Base-by-base conservation (phyloP, 2,888 invertebrate genomes). In the Aspidiotus destructor region DNA sequence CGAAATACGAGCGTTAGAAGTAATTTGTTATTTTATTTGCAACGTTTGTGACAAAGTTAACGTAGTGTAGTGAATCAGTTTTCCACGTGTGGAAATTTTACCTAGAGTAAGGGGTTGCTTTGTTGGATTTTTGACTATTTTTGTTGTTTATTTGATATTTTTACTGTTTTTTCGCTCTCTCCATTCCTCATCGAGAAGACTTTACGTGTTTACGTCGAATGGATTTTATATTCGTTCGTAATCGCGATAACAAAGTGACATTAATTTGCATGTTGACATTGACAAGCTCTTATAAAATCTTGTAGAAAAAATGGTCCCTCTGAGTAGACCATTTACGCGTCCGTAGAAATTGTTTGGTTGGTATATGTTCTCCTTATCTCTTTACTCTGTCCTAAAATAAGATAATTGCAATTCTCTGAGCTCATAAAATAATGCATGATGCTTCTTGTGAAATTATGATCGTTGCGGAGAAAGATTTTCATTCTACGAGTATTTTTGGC, bases 21-120 rank as follows among this genome's bases (percentile, higher is more conserved):
- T 69, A 69, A 62, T 57, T 69, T 57, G 61, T 41, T 62, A 69
- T 69, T 69, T 69, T 42, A 68, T 65, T 65, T 65, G 65, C 65
- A 65, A 58, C 48, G 57, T 65, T 65, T 65, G 65, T 48, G 65
- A 65, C 58, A 65, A 65, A 65, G 65, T 65, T 65, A 65, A 65
- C 52, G 65, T 65, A 65, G 65, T 65, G 17, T 65, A 65, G 65
- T 58, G 15, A 28, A 10, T 40, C 8, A 2, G 13, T 58, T 58
- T 58, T 16, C 16, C 17, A 3, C 17, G 1, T 5, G 53, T 63
- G 28, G 28, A 28, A 28, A 28, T 48, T 13, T 48, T 48, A 13
- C 48, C 48, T 48, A 48, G n/a, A 11, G 48, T 48, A 48, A 48
- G 11, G 48, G 48, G 2, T n/a, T 44, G 48, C 48, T n/a, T n/a